phyloP scores from a whole-genome alignment of 2,797 vertebrate genomes.

The Monodelphis domestica region DNA sequence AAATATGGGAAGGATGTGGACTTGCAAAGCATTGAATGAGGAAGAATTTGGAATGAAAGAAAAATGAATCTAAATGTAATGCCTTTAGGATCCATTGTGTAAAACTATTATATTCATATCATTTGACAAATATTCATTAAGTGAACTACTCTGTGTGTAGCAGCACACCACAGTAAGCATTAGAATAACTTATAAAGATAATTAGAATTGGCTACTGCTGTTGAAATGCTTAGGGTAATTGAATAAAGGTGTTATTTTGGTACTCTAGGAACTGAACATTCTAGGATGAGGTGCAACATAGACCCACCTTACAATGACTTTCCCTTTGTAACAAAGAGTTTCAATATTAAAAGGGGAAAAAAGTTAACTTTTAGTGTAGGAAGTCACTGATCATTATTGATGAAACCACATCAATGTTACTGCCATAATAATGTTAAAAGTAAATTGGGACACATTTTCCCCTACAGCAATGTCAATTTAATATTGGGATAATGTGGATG shows the following conservation, averaged over 20 bases:
- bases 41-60: no score
- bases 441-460: background rate
- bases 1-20: no score
- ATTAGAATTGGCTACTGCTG: background rate
- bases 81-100: no score
- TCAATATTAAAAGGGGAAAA: rapidly evolving
- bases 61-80: no score
- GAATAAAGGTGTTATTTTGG: background rate
- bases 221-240: background rate
- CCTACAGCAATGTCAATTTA: background rate
- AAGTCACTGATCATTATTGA: background rate
- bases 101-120: no score
- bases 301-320: background rate
- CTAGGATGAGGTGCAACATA: background rate
- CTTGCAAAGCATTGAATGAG: no score
- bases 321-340: background rate
- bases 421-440: background rate
- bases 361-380: rapidly evolving
- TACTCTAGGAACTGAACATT: background rate
- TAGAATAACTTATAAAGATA: background rate
- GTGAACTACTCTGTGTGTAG: background rate
- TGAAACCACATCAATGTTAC: background rate
- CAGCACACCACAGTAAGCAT: background rate
- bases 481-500: background rate
- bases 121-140: background rate